phyloP scores from a whole-genome alignment of 2,888 invertebrate genomes.

The Hoplodrina blanda region DNA sequence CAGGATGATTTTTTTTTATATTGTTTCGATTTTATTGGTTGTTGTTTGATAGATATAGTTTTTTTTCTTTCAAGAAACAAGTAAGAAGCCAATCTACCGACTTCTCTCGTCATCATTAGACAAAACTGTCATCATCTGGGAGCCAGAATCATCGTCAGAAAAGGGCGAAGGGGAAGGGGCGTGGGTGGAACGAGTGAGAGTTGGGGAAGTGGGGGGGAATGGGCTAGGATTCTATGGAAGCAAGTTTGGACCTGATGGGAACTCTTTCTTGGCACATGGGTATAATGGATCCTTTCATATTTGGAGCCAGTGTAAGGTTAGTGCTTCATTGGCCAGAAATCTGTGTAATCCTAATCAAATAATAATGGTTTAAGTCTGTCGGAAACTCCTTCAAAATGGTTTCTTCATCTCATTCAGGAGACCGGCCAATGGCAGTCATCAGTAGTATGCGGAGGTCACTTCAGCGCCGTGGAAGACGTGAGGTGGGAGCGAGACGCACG shows the following conservation, averaged over 20 bases:
- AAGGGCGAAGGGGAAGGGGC: constrained; percentile 82
- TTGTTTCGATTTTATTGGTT: too few species aligned
- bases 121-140: constrained; percentile 98
- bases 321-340: constrained; percentile 22
- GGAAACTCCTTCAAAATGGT: too few species aligned
- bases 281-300: constrained; percentile 98
- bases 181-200: constrained; percentile 96
- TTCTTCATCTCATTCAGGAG: constrained; percentile 68
- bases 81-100: constrained; percentile 78
- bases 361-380: too few species aligned
- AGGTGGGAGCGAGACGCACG: constrained; percentile 95
- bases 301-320: constrained; percentile 92
- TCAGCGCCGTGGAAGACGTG: constrained; percentile 95
- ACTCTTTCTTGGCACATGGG: constrained; percentile 95
- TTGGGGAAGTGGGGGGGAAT: constrained; percentile 98
- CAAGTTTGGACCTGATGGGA: constrained; percentile 93
- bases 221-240: constrained; percentile 98
- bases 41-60: too few species aligned
- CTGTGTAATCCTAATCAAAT: too few species aligned
- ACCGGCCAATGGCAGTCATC: constrained; percentile 91
- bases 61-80: constrained; percentile 29
- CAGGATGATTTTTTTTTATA: too few species aligned
- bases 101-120: constrained; percentile 97
- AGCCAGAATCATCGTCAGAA: constrained; percentile 83
- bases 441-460: constrained; percentile 95